Percentiles rank a stretch among this genome's conserved stretches.
Evolutionary conservation across 2,888 invertebrate species (phyloP).

Genomic region (Gibbula magus): DNA sequence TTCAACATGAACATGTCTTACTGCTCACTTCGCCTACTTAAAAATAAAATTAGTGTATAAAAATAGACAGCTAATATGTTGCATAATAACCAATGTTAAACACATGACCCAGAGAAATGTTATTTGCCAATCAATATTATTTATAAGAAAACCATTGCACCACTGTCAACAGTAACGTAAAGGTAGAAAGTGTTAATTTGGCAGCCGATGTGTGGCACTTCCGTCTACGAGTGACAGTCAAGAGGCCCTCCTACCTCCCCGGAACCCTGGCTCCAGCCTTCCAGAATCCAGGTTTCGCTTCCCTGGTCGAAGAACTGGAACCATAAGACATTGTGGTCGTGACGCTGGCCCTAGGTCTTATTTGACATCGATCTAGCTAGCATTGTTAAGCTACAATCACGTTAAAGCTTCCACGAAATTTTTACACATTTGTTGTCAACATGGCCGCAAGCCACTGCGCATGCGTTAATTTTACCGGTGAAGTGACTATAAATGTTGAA

Average conservation of each 20-base stretch:
- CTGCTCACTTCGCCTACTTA: too few species aligned
- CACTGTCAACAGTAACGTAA: too few species aligned
- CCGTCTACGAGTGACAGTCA: constrained; percentile 10
- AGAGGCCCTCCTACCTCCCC: constrained; percentile 55
- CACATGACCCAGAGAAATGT: too few species aligned
- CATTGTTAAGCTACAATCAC: background rate
- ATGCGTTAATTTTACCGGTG: constrained; percentile 29
- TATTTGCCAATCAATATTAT: too few species aligned
- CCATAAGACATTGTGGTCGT: constrained; percentile 35
- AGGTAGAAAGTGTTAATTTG: background rate
- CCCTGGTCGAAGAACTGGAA: constrained; percentile 49
- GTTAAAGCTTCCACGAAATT: background rate
- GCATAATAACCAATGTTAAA: too few species aligned
- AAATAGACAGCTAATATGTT: background rate
- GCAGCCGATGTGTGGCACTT: background rate
- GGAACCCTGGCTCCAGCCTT: constrained; percentile 63
- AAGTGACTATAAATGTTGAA: background rate
- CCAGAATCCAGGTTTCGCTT: constrained; percentile 61
- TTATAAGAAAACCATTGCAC: too few species aligned
- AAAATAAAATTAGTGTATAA: too few species aligned
- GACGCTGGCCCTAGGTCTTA: background rate
- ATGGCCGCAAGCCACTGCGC: constrained; percentile 49
- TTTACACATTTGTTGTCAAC: constrained; percentile 58
- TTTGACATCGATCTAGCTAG: background rate
- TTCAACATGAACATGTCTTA: too few species aligned